Conservation (phyloP, 2,888 invertebrate species). For the Drosophila quinaria region DNA sequence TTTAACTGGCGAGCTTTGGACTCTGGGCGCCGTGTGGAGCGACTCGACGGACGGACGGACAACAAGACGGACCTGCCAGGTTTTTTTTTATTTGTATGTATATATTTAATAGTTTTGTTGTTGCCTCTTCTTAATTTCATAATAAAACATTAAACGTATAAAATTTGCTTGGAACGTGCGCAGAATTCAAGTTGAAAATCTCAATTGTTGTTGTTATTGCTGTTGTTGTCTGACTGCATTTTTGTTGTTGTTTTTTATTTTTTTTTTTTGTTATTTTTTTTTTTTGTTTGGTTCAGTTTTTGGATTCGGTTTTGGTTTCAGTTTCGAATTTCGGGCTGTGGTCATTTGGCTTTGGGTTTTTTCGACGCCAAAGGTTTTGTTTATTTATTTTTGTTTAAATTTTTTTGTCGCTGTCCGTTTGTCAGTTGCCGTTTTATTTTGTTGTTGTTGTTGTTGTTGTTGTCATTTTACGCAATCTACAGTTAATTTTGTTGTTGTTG, state of each 20-base stretch:
- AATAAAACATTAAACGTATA: constrained; percentile 73
- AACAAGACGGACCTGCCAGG: constrained; percentile 22
- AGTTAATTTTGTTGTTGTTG: constrained; percentile 50
- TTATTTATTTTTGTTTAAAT: constrained; percentile 41
- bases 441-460: constrained; percentile 8
- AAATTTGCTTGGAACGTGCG: constrained; percentile 67
- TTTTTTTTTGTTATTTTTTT: background rate
- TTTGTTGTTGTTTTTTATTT: constrained; percentile 25
- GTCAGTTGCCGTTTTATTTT: constrained; percentile 30
- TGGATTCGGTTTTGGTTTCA: constrained; percentile 21
- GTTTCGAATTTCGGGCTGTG: constrained; percentile 50
- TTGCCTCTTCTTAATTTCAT: constrained; percentile 65
- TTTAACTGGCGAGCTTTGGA: constrained; percentile 25
- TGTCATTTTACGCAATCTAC: constrained; percentile 63
- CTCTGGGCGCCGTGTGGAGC: constrained; percentile 12
- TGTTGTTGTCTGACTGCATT: constrained; percentile 39
- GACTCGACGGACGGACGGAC: background rate
- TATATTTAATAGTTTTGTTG: constrained; percentile 9
- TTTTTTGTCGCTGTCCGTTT: constrained; percentile 34
- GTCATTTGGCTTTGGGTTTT: constrained; percentile 39
- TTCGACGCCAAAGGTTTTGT: constrained; percentile 59
- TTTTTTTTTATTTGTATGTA: constrained; percentile 24
- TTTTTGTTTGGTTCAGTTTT: constrained; percentile 33
- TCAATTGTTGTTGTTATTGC: constrained; percentile 27
- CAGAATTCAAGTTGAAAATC: constrained; percentile 56